A percentile compares a stretch with the other conserved stretches of the same genome.
These are phyloP conservation scores for Jaculus jaculus DNA, from an alignment of 2,113 vertebrate species.

Conservation along the genomic window DNA sequence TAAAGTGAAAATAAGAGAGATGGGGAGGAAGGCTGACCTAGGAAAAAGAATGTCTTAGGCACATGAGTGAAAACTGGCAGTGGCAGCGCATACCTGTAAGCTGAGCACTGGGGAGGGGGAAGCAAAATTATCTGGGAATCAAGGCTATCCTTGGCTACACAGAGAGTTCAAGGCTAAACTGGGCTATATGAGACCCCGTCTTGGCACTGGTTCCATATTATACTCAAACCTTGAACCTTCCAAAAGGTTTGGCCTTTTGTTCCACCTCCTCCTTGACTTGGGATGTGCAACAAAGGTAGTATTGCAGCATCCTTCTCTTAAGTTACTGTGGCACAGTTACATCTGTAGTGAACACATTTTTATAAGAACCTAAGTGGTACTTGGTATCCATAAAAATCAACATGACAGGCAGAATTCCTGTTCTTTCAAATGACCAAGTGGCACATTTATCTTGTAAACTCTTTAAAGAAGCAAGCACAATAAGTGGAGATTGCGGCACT, in stretches of 20 bases:
- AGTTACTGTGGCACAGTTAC: background rate
- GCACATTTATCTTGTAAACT: slow-evolving; percentile 45
- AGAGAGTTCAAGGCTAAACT: background rate
- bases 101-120: background rate
- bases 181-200: background rate
- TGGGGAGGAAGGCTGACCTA: background rate
- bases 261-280: background rate
- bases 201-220: background rate
- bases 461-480: background rate
- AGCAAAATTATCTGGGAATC: background rate
- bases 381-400: slow-evolving; percentile 40
- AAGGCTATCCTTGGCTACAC: background rate
- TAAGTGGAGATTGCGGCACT: background rate
- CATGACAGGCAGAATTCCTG: background rate
- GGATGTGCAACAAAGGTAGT: background rate
- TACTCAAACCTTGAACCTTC: background rate
- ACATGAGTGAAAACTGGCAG: background rate
- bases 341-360: background rate
- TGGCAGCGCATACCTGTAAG: background rate
- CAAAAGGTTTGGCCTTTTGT: background rate
- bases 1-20: background rate
- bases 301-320: background rate
- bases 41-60: background rate
- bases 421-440: slow-evolving; percentile 18
- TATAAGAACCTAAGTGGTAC: background rate